A percentile compares a stretch with the other conserved stretches of the same genome.
Evolutionary conservation across 2,797 vertebrate species (phyloP).

Genomic region (Hephaestus fuliginosus): DNA sequence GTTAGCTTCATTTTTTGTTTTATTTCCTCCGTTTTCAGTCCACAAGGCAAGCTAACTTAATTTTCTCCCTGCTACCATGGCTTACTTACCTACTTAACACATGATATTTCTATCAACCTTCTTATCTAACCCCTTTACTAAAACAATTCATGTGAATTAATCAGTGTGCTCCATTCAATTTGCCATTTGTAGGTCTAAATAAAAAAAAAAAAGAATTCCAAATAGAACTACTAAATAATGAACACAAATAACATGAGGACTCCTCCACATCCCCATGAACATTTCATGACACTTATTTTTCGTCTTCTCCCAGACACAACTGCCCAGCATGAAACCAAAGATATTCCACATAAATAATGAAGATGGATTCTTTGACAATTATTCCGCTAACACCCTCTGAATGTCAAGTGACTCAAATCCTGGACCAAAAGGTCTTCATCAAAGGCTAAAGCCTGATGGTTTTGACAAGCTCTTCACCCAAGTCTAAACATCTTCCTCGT

Average conservation of each 20-base stretch:
- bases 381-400: conserved; percentile 56
- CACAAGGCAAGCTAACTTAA: too few relatives aligned
- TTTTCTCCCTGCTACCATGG: too few relatives aligned
- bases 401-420: conserved; percentile 68
- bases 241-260: not conserved
- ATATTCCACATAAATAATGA: conserved; percentile 52
- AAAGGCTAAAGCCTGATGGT: conserved; percentile 72
- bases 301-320: conserved; percentile 1
- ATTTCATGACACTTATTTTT: conserved; percentile 2
- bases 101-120: too few relatives aligned
- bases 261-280: not conserved
- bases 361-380: conserved; percentile 54
- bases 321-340: conserved; percentile 31
- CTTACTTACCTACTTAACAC: too few relatives aligned
- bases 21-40: too few relatives aligned
- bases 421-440: conserved; percentile 67
- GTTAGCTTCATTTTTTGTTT: too few relatives aligned
- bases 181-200: not conserved
- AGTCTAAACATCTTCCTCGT: conserved; percentile 78
- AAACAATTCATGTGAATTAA: not conserved
- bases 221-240: not conserved
- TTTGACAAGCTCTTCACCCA: conserved; percentile 67
- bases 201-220: not conserved
- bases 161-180: not conserved
- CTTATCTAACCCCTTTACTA: too few relatives aligned